Conservation (phyloP, 2,797 vertebrate species). For the Harpagifer antarcticus region DNA sequence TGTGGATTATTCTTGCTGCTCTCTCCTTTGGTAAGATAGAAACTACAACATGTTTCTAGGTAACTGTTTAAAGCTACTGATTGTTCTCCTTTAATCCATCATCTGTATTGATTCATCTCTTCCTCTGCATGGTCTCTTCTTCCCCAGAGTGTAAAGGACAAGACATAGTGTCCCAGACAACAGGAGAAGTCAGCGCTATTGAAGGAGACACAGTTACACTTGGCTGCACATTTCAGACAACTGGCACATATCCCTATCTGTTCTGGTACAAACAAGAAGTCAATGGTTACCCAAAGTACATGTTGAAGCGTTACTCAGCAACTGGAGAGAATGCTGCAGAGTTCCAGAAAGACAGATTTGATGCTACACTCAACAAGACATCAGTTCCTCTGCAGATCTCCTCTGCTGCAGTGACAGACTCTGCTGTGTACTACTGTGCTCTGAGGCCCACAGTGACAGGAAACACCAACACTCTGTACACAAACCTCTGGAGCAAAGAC, state of each 20-base stretch:
- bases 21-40: conserved; percentile 15
- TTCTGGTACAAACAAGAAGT: no score
- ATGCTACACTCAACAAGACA: no score
- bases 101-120: background rate
- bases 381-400: no score
- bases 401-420: no score
- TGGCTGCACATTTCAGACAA: background rate
- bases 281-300: no score
- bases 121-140: background rate
- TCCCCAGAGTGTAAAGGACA: conserved; percentile 20
- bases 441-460: no score
- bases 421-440: no score
- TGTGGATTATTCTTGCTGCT: conserved; percentile 29
- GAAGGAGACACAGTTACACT: no score
- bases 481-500: no score
- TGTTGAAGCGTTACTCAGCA: accelerated
- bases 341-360: no score
- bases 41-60: background rate
- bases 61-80: background rate
- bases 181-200: background rate
- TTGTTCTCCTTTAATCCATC: conserved; percentile 1
- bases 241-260: background rate
- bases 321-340: accelerated
- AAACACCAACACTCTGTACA: no score
- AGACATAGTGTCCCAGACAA: background rate